These are phyloP conservation scores for human (Homo sapiens) DNA, from an alignment of 2,113 vertebrate species.

Conservation along the genomic window GRCh38 chr3:197023501-197024000, in stretches of 20 bases:
- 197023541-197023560: accelerated
- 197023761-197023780: background rate
- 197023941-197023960: background rate
- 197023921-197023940: background rate
- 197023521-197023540: accelerated
- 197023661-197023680: background rate
- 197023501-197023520: background rate
- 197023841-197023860: background rate
- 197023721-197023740: background rate
- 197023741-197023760: background rate
- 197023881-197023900: background rate
- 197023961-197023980: background rate
- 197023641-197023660: accelerated
- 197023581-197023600: background rate
- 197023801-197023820: background rate
- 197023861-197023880: background rate
- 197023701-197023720: background rate
- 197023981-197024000: background rate
- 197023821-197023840: background rate
- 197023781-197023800: background rate
- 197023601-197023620: background rate
- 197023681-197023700: background rate
- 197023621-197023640: background rate
- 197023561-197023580: accelerated
- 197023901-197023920: background rate